Evolutionary conservation across 2,797 vertebrate genomes (phyloP).

Genomic region (Thalassophryne amazonica): DNA sequence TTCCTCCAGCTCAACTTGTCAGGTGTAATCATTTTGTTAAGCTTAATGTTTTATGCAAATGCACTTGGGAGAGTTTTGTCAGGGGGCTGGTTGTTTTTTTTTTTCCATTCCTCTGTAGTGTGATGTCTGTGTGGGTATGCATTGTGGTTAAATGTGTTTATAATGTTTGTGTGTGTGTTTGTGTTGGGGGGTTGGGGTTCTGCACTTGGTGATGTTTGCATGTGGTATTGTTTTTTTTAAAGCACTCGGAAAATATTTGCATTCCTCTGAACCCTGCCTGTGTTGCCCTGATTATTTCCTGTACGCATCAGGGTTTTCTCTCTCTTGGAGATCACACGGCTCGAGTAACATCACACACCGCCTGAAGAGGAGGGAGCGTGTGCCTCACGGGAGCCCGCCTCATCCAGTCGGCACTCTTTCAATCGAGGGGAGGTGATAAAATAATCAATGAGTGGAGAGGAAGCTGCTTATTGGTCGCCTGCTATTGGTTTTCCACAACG

Average conservation of each 20-base stretch:
- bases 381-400: constrained; percentile 37
- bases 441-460: constrained; percentile 29
- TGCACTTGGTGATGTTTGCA: constrained; percentile 36
- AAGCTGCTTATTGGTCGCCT: constrained; percentile 7
- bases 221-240: constrained; percentile 74
- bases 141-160: constrained; percentile 49
- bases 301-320: constrained; percentile 73
- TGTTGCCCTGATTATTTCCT: constrained; percentile 79
- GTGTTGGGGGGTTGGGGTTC: constrained; percentile 17
- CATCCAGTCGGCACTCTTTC: constrained; percentile 25
- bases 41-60: constrained; percentile 88
- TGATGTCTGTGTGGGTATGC: constrained; percentile 36
- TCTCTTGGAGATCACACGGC: constrained; percentile 71
- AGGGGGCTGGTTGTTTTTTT: constrained; percentile 57
- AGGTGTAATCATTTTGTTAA: constrained; percentile 86
- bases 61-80: constrained; percentile 76
- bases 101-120: constrained; percentile 53
- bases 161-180: constrained; percentile 16
- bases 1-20: constrained; percentile 83
- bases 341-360: constrained; percentile 66
- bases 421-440: constrained; percentile 23
- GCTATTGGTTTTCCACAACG: constrained; percentile 17
- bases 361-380: constrained; percentile 58
- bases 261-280: constrained; percentile 77
- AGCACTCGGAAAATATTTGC: constrained; percentile 78